A percentile compares a stretch with the other conserved stretches of the same genome.
phyloP scores from a whole-genome alignment of 1,140 invertebrate species.

The Temnothorax longispinosus region DNA sequence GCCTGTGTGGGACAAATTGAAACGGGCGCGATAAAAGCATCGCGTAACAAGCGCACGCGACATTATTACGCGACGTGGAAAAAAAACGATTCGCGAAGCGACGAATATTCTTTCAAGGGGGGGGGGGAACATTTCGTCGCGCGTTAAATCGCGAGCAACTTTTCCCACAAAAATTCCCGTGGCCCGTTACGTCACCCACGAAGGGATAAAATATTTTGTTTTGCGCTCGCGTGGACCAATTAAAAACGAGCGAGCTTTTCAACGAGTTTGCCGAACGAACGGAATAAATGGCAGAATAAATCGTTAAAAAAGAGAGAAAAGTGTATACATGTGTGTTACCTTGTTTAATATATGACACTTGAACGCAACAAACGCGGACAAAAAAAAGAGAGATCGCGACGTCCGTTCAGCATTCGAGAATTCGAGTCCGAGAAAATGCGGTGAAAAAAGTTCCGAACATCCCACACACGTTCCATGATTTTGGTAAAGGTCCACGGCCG shows the following conservation, averaged over 20 bases:
- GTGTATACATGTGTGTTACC: background rate
- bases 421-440: background rate
- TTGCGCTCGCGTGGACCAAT: background rate
- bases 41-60: slow-evolving; percentile 2
- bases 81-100: background rate
- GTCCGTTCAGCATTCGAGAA: background rate
- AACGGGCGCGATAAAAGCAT: slow-evolving; percentile 13
- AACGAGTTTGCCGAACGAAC: background rate
- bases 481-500: background rate
- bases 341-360: background rate
- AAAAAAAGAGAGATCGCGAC: background rate
- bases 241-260: slow-evolving; percentile 21
- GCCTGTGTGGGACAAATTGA: background rate
- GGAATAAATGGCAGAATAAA: background rate
- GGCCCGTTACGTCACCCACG: background rate
- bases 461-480: background rate
- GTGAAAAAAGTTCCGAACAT: background rate
- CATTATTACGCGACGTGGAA: background rate
- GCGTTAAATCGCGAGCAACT: background rate
- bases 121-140: background rate
- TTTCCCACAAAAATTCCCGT: background rate
- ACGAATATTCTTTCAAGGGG: background rate
- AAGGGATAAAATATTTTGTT: slow-evolving; percentile 32
- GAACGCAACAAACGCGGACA: background rate
- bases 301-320: background rate